phyloP scores from a whole-genome alignment of 2,797 vertebrate species.

The Pachyuromys duprasi region DNA sequence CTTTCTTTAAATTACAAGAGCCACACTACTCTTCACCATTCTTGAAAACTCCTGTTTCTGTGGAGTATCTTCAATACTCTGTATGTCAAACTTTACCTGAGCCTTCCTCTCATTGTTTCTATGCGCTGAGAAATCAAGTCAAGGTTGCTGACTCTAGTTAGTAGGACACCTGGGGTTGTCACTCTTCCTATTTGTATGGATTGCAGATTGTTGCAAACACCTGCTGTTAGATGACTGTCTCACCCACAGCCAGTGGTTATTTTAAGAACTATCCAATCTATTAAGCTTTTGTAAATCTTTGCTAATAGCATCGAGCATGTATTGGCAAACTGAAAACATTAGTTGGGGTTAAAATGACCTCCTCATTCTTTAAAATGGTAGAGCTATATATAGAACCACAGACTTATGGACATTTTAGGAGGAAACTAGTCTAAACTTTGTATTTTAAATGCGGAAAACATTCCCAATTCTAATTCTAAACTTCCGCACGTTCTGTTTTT shows the following conservation, averaged over 20 bases:
- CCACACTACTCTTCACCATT: neutral
- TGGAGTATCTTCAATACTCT: neutral
- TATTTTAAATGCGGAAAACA: conserved; percentile 9
- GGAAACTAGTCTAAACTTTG: neutral
- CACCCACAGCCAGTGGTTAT: neutral
- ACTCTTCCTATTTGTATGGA: neutral
- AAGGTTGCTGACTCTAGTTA: neutral
- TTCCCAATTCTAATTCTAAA: neutral
- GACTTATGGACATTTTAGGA: neutral
- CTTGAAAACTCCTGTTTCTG: neutral
- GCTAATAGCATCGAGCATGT: neutral
- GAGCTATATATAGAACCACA: neutral
- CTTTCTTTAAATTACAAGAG: neutral
- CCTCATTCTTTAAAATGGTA: neutral
- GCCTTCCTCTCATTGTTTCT: neutral
- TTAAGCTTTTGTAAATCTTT: neutral
- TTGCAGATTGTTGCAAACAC: neutral
- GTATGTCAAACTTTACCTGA: neutral
- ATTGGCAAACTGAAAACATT: neutral
- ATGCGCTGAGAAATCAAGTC: neutral
- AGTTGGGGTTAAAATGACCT: neutral
- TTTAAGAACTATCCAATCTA: neutral
- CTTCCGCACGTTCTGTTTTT: neutral
- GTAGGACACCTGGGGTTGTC: neutral
- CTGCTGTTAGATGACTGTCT: neutral